These are phyloP conservation scores for Phyllotreta striolata DNA, from an alignment of 2,888 invertebrate species.

Conservation along the genomic window DNA sequence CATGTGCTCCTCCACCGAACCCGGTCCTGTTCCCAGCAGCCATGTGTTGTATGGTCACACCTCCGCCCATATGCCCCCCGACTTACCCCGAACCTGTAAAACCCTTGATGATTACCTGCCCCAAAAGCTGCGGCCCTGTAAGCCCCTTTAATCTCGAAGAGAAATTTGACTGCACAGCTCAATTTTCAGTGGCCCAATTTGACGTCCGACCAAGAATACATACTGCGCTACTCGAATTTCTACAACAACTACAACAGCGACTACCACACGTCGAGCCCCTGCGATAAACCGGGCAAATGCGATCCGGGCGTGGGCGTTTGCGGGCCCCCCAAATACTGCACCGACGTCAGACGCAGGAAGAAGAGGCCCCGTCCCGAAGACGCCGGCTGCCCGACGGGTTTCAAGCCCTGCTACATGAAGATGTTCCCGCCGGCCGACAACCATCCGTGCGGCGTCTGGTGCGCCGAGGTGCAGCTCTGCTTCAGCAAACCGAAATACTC, in stretches of 20 bases:
- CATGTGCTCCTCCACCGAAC: too few species aligned
- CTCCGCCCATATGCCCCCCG: too few species aligned
- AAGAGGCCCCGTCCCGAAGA: slow-evolving; percentile 20
- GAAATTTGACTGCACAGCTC: too few species aligned
- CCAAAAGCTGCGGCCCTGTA: not conserved
- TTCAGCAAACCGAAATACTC: slow-evolving; percentile 51
- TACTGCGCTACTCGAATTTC: slow-evolving; percentile 44
- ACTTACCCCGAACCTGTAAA: too few species aligned
- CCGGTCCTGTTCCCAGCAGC: too few species aligned
- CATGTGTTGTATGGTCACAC: too few species aligned
- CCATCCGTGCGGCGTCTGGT: slow-evolving; percentile 55
- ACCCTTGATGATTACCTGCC: slow-evolving; percentile 3
- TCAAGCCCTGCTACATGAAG: slow-evolving; percentile 55
- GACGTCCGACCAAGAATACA: slow-evolving; percentile 42
- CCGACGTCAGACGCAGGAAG: slow-evolving; percentile 43
- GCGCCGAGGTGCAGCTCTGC: slow-evolving; percentile 53
- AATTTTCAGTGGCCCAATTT: slow-evolving; percentile 35
- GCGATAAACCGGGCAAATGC: slow-evolving; percentile 10
- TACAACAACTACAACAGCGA: slow-evolving; percentile 17
- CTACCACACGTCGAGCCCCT: slow-evolving; percentile 14
- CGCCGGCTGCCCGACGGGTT: slow-evolving; percentile 54
- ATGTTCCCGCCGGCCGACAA: slow-evolving; percentile 52
- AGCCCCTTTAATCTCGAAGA: not conserved
- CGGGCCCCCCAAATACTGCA: slow-evolving; percentile 48
- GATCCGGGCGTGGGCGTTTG: slow-evolving; percentile 38